Percentiles rank a stretch among this genome's conserved stretches.
Evolutionary conservation across 1,140 invertebrate species (phyloP).

Genomic region (Akabosia matsudoensis): DNA sequence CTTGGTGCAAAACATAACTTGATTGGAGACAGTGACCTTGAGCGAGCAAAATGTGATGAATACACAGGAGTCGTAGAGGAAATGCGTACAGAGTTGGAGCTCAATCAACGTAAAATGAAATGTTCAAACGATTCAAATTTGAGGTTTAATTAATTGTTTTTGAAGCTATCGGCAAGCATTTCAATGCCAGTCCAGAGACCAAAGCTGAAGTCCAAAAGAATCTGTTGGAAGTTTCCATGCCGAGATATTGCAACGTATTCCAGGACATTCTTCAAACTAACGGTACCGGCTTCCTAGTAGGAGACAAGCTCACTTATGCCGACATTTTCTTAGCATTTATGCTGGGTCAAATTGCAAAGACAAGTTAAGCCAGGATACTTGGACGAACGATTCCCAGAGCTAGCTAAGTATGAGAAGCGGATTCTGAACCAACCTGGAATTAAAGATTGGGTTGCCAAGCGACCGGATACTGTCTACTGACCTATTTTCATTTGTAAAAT

Average conservation of each 20-base stretch:
- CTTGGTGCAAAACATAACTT: constrained; percentile 16
- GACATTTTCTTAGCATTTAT: not conserved
- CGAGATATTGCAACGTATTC: not conserved
- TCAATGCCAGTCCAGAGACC: not conserved
- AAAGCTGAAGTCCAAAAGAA: not conserved
- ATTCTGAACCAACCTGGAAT: constrained; percentile 25
- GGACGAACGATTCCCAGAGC: not conserved
- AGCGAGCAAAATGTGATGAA: constrained; percentile 21
- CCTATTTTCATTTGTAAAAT: too few relatives aligned
- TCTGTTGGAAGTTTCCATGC: not conserved
- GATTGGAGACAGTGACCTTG: constrained; percentile 8
- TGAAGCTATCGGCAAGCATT: not conserved
- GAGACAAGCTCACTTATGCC: not conserved
- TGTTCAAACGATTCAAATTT: not conserved
- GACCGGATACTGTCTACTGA: constrained; percentile 26
- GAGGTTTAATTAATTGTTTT: not conserved
- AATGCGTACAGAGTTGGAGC: not conserved
- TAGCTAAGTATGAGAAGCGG: not conserved
- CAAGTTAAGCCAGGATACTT: not conserved
- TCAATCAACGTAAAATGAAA: not conserved
- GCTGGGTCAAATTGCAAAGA: not conserved
- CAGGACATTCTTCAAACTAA: not conserved
- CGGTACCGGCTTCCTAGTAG: not conserved
- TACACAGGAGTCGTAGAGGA: not conserved
- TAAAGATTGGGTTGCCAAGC: constrained; percentile 33